Percentiles rank a stretch among this genome's conserved stretches.
Conservation (phyloP, 2,113 vertebrate genomes). For the Oostethus manadensis region DNA sequence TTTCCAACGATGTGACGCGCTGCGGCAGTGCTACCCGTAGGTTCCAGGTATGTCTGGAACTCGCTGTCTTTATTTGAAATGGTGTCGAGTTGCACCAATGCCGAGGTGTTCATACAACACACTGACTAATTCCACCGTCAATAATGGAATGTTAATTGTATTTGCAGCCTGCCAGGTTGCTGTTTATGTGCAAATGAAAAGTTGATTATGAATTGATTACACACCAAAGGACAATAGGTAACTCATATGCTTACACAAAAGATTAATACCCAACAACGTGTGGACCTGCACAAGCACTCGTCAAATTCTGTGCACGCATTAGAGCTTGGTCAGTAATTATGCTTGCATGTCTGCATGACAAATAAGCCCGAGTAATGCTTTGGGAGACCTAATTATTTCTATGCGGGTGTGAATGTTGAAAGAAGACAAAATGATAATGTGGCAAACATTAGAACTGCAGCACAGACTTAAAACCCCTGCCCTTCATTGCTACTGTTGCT, state of each 20-base stretch:
- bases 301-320: neutral
- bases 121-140: constrained; percentile 3
- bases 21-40: too few relatives aligned
- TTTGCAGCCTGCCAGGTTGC: constrained; percentile 23
- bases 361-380: neutral
- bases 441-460: neutral
- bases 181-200: constrained; percentile 23
- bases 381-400: neutral
- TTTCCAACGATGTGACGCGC: too few relatives aligned
- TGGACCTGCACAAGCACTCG: neutral
- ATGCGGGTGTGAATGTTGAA: neutral
- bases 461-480: neutral
- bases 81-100: neutral
- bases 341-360: constrained; percentile 9
- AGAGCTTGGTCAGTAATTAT: constrained; percentile 11
- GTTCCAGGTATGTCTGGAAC: too few relatives aligned
- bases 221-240: constrained; percentile 1
- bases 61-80: neutral
- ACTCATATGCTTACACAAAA: neutral
- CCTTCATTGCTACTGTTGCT: neutral
- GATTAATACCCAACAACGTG: neutral
- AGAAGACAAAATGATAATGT: neutral
- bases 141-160: constrained; percentile 25
- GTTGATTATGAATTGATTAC: constrained; percentile 17
- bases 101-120: constrained; percentile 6